These are phyloP conservation scores for Paratrypauchen microcephalus DNA, from an alignment of 2,797 vertebrate species.

Conservation along the genomic window DNA sequence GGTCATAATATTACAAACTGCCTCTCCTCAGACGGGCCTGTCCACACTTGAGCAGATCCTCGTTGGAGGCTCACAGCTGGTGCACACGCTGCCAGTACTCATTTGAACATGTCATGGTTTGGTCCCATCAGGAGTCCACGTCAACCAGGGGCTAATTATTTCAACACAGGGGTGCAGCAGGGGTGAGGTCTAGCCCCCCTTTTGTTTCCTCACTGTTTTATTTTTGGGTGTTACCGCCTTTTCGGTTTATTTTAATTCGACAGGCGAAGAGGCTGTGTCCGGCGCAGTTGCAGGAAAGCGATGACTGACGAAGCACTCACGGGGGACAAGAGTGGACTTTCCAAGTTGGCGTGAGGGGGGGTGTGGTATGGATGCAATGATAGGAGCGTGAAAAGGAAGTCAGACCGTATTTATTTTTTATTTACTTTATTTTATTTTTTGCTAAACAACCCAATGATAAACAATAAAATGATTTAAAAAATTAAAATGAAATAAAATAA, in stretches of 20 bases:
- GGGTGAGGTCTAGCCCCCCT: conserved; percentile 56
- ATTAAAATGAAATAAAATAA: too few relatives aligned
- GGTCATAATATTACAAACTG: neutral
- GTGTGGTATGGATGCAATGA: conserved; percentile 55
- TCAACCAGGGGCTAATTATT: conserved; percentile 76
- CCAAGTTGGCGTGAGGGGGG: neutral
- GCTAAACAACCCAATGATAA: too few relatives aligned
- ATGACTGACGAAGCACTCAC: conserved; percentile 16
- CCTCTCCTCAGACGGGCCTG: conserved; percentile 15
- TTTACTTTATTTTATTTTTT: too few relatives aligned
- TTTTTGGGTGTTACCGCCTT: conserved; percentile 53
- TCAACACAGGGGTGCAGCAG: conserved; percentile 60
- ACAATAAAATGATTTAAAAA: too few relatives aligned
- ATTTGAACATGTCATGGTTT: conserved; percentile 67
- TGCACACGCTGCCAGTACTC: conserved; percentile 68
- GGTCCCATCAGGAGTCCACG: conserved; percentile 59
- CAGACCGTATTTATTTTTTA: too few relatives aligned
- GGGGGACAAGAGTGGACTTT: conserved; percentile 39
- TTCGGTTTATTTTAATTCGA: conserved; percentile 57
- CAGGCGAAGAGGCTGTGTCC: conserved; percentile 53
- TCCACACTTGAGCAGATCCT: conserved; percentile 47
- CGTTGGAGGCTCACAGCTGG: conserved; percentile 67
- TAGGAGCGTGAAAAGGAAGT: conserved; percentile 64
- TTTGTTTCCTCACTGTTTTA: conserved; percentile 54
- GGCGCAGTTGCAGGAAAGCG: conserved; percentile 37